Evolutionary conservation across 2,797 vertebrate genomes (phyloP), one percentile per base, ranked within the genome.

Genomic region (Echiichthys vipera): DNA sequence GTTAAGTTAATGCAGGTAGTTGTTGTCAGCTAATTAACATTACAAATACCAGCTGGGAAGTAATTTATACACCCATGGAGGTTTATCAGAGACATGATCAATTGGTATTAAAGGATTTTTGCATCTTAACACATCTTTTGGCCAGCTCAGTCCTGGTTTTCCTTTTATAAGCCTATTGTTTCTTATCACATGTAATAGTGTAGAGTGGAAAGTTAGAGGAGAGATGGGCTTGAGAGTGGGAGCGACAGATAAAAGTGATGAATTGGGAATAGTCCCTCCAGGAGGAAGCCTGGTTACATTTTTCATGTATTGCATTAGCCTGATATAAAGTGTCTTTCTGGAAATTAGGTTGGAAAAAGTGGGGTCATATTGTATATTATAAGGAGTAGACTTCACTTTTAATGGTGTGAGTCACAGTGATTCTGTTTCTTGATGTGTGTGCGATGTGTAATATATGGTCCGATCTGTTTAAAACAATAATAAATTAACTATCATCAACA

Each of bases 1-100:
- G 1, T 37, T 6, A 22, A 63, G 18, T 51, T 18, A 40, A 47
- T 32, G 13, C 6, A 49, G 14, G 18, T 24, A 32, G 29, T 25
- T 29, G 46, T 18, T 54, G 24, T 64, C 40, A 30, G 12, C 50
- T 56, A 34, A 66, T 70, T 61, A 55, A 70, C 7, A 55, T 63
- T 40, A 39, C 12, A 69, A 65, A 54, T 22, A 15, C 3, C 42
- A 47, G 42, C 22, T 65, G 9, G 22, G 50, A 70, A 67, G 29
- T 46, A 1, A 56, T 78, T 45, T 53, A 18, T n/a, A 39, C n/a
- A 49, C 29, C 24, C 10, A 34, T 27, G 39, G 22, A 46, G 10
- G 24, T 30, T 74, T 46, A 49, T 55, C 24, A 57, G 2, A 65
- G 22, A 53, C n/a, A 27, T 13, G 4, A 65, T 50, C 13, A 34